Evolutionary conservation across 2,888 invertebrate species (phyloP).

Genomic region (Entomobrya multifasciata): DNA sequence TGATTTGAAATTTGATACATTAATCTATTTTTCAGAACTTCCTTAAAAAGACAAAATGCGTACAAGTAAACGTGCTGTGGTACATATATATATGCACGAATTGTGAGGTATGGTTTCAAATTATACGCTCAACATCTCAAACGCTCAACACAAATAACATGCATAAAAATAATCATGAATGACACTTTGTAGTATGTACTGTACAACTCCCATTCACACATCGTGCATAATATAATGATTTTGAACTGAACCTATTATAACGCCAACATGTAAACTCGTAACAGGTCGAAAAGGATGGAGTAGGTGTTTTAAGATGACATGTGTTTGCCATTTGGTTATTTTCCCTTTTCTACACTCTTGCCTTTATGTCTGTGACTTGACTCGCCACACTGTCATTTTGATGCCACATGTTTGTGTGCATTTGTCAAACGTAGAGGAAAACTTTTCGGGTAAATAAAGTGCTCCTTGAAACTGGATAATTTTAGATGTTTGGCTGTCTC

Average conservation of each 20-base stretch:
- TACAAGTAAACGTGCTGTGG: slow-evolving; percentile 7
- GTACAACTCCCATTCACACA: neutral
- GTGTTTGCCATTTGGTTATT: slow-evolving; percentile 32
- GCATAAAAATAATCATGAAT: neutral
- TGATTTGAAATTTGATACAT: slow-evolving; percentile 19
- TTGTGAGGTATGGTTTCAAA: no score
- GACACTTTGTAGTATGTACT: neutral
- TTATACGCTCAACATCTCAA: no score
- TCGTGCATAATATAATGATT: neutral
- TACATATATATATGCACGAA: no score
- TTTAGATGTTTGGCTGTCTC: no score
- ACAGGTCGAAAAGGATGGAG: slow-evolving; percentile 1
- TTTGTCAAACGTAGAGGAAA: no score
- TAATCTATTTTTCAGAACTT: neutral
- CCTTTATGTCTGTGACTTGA: no score
- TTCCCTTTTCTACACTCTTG: neutral
- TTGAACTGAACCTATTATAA: neutral
- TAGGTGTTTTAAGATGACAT: slow-evolving; percentile 3
- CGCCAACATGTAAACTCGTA: neutral
- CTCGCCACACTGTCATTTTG: no score
- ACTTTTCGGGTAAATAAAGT: no score
- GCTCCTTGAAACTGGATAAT: no score
- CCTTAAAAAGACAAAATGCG: slow-evolving; percentile 32
- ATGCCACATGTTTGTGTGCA: no score
- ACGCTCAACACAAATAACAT: no score